phyloP scores from a whole-genome alignment of 2,888 invertebrate genomes.

The Apeira syringaria region DNA sequence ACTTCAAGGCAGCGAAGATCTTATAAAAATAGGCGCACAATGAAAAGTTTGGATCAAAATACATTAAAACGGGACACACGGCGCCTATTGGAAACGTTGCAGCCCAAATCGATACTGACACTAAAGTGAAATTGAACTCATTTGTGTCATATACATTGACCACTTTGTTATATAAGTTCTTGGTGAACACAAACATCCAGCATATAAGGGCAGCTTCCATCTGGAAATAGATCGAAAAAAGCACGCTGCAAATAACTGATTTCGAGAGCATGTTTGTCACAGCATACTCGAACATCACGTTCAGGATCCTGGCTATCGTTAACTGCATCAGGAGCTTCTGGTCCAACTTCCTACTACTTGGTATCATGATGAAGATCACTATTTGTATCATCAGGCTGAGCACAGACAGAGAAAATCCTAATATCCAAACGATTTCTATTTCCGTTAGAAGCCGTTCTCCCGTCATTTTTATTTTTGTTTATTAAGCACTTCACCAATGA shows the following conservation, averaged over 20 bases:
- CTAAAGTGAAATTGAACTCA: slow-evolving; percentile 35
- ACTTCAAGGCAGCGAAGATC: slow-evolving; percentile 46
- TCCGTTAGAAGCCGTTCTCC: not conserved
- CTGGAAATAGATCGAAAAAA: slow-evolving; percentile 44
- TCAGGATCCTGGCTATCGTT: slow-evolving; percentile 48
- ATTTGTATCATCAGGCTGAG: slow-evolving; percentile 45
- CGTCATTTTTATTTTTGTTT: not conserved
- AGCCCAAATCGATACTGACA: slow-evolving; percentile 45
- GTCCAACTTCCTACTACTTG: slow-evolving; percentile 51
- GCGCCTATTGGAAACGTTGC: slow-evolving; percentile 45
- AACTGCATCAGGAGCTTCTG: slow-evolving; percentile 55
- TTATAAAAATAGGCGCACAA: slow-evolving; percentile 32
- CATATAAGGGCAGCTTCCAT: slow-evolving; percentile 52
- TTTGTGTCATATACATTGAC: slow-evolving; percentile 50
- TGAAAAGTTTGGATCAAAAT: not conserved
- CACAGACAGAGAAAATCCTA: slow-evolving; percentile 47
- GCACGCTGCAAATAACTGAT: slow-evolving; percentile 11
- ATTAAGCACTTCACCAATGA: not conserved
- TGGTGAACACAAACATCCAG: slow-evolving; percentile 64
- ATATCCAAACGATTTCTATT: slow-evolving; percentile 35
- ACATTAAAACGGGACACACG: slow-evolving; percentile 29
- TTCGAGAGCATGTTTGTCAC: slow-evolving; percentile 22
- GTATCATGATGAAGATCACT: slow-evolving; percentile 37
- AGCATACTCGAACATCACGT: slow-evolving; percentile 46
- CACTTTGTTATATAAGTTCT: slow-evolving; percentile 61